Conservation (phyloP, 1,140 invertebrate genomes). For the Onthophagus taurus region DNA sequence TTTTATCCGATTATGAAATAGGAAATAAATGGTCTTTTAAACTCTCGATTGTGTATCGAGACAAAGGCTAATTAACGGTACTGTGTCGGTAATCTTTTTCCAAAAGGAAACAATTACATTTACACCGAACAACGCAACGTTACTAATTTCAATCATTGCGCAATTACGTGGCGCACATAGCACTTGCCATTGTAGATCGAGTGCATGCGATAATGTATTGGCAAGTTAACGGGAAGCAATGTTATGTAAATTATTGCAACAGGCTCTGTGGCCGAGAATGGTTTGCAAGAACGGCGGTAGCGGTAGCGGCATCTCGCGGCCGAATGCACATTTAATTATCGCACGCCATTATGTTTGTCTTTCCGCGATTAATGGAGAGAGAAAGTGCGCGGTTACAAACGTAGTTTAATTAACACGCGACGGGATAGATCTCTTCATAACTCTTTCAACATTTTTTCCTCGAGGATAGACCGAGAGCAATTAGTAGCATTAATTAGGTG, state of each 20-base stretch:
- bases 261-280: no score
- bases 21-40: no score
- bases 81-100: no score
- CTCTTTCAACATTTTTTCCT: not conserved
- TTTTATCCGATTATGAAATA: no score
- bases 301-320: not conserved
- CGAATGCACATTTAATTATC: conserved; percentile 8
- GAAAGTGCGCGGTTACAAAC: conserved; percentile 2
- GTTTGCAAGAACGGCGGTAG: not conserved
- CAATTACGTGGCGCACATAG: no score
- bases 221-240: conserved; percentile 7
- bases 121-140: no score
- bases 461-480: conserved; percentile 3
- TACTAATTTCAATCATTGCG: no score
- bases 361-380: not conserved
- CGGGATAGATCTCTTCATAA: conserved; percentile 1
- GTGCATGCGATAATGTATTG: no score
- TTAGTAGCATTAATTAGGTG: conserved; percentile 19
- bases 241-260: conserved; percentile 3
- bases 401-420: conserved; percentile 6
- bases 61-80: no score
- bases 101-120: no score
- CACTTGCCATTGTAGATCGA: no score
- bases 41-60: no score
- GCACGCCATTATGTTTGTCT: conserved; percentile 8